These are phyloP conservation scores for Xylota segnis DNA, from an alignment of 2,888 invertebrate species.

Conservation along the genomic window DNA sequence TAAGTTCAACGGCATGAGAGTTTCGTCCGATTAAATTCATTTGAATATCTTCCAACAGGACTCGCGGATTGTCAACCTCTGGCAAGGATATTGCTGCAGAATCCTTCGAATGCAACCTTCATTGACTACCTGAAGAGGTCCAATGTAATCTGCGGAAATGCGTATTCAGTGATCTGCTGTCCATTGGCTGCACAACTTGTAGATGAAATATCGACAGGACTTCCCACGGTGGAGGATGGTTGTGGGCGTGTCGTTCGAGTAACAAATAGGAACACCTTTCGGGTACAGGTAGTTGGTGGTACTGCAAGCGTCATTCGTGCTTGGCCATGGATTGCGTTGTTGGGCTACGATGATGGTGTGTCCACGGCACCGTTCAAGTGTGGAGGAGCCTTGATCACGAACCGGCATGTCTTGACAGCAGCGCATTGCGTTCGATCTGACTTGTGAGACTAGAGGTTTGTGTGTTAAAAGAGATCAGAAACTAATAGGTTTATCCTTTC, in stretches of 20 bases:
- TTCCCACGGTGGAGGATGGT: conserved; percentile 84
- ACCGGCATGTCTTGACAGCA: conserved; percentile 89
- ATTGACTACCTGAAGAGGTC: conserved; percentile 80
- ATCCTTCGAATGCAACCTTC: conserved; percentile 79
- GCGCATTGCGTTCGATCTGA: conserved; percentile 82
- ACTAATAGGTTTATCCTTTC: conserved; percentile 37
- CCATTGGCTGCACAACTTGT: conserved; percentile 74
- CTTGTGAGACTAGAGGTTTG: conserved; percentile 80
- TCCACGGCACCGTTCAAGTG: conserved; percentile 82
- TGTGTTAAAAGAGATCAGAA: background rate
- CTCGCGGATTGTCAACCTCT: conserved; percentile 79
- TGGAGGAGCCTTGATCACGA: conserved; percentile 85
- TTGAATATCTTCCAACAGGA: conserved; percentile 71
- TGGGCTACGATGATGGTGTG: conserved; percentile 88
- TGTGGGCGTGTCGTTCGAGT: conserved; percentile 87
- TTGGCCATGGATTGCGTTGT: conserved; percentile 92
- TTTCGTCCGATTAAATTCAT: background rate
- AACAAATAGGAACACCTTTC: background rate
- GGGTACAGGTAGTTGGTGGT: conserved; percentile 89
- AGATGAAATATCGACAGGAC: conserved; percentile 78
- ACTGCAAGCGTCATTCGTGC: conserved; percentile 88
- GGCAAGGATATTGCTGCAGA: conserved; percentile 77
- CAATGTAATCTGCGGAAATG: conserved; percentile 79
- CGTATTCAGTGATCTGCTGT: conserved; percentile 80
- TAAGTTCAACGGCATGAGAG: conserved; percentile 68